phyloP scores from a whole-genome alignment of 2,797 vertebrate genomes.

The Fistularia tabacaria region DNA sequence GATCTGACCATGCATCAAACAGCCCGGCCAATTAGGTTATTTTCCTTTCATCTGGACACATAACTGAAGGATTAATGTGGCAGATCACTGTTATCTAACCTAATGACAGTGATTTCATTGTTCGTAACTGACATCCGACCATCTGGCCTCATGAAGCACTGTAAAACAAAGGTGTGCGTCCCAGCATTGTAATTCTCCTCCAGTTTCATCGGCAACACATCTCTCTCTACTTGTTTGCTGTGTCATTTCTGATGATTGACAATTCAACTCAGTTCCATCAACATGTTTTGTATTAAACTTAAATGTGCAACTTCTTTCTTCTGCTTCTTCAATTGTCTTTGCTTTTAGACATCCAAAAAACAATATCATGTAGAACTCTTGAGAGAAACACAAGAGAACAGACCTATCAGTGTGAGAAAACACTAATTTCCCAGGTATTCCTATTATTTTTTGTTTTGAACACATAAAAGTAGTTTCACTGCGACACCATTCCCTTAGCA shows the following conservation, averaged over 20 bases:
- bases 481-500: too few species aligned
- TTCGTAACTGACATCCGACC: conserved; percentile 42
- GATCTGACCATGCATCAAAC: conserved; percentile 4
- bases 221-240: background rate
- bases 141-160: conserved; percentile 47
- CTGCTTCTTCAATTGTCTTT: too few species aligned
- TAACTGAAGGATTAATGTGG: conserved; percentile 43
- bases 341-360: background rate
- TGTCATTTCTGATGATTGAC: too few species aligned
- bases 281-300: background rate
- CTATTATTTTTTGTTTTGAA: background rate
- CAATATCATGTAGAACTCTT: background rate
- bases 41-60: conserved; percentile 26
- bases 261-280: conserved; percentile 2
- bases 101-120: conserved; percentile 29
- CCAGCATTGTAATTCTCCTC: conserved; percentile 26
- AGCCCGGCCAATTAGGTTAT: conserved; percentile 27
- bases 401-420: background rate
- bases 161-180: conserved; percentile 29
- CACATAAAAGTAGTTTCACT: conserved; percentile 18
- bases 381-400: background rate
- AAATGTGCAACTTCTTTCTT: background rate
- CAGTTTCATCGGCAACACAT: conserved; percentile 28
- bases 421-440: background rate
- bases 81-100: conserved; percentile 44